phyloP scores from a whole-genome alignment of 2,888 invertebrate species.

The Archips crataeganus region DNA sequence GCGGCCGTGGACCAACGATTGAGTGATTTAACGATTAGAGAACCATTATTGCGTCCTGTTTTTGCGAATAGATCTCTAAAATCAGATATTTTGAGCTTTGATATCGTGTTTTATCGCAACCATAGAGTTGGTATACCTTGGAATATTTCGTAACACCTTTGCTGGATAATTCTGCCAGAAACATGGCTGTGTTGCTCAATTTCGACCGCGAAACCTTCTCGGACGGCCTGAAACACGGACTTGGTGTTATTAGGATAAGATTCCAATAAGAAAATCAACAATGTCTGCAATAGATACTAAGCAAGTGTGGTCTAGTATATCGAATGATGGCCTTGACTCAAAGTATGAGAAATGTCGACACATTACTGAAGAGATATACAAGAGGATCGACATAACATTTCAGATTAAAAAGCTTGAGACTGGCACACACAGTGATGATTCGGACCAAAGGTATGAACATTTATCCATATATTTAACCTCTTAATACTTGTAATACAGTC shows the following conservation, averaged over 20 bases:
- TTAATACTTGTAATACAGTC: background rate
- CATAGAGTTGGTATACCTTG: constrained; percentile 33
- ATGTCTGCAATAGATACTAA: constrained; percentile 73
- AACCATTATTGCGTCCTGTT: constrained; percentile 34
- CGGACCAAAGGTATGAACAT: constrained; percentile 69
- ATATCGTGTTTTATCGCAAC: constrained; percentile 21
- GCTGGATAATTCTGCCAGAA: constrained; percentile 45
- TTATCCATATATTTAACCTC: background rate
- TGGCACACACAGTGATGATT: constrained; percentile 69
- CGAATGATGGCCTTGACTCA: constrained; percentile 61
- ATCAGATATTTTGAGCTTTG: constrained; percentile 29
- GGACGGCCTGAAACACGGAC: constrained; percentile 48
- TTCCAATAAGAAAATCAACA: constrained; percentile 55
- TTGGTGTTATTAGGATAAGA: constrained; percentile 61
- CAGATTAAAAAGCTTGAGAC: constrained; percentile 76
- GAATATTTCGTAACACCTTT: constrained; percentile 38
- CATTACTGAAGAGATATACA: constrained; percentile 81
- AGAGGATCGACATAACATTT: constrained; percentile 80
- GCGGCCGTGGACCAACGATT: constrained; percentile 48
- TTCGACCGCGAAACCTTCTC: constrained; percentile 53
- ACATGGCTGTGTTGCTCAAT: constrained; percentile 64
- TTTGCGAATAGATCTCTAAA: constrained; percentile 23
- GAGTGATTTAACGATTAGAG: constrained; percentile 40
- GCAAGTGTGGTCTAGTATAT: constrained; percentile 63
- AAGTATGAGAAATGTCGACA: constrained; percentile 81